These are phyloP conservation scores for Cylloceria caligata DNA, from an alignment of 2,888 invertebrate species.

Conservation along the genomic window DNA sequence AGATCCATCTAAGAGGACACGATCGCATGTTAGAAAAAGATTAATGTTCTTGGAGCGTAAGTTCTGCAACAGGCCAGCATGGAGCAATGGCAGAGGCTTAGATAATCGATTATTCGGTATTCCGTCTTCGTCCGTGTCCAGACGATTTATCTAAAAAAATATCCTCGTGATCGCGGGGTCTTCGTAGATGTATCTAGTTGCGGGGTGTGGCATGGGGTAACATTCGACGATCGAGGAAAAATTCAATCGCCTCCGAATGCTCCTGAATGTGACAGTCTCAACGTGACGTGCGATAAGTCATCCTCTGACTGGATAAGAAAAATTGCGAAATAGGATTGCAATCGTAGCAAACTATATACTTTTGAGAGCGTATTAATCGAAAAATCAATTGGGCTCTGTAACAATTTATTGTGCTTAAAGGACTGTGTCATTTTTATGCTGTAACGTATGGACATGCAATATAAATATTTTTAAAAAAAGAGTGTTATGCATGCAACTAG, in stretches of 20 bases:
- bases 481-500: background rate
- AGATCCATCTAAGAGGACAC: slow-evolving; percentile 23
- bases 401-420: slow-evolving; percentile 8
- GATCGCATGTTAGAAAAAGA: slow-evolving; percentile 55
- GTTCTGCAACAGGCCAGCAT: slow-evolving; percentile 32
- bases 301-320: slow-evolving; percentile 7
- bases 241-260: slow-evolving; percentile 43
- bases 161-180: slow-evolving; percentile 5
- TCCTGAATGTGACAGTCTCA: slow-evolving; percentile 46
- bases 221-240: slow-evolving; percentile 20
- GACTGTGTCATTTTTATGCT: background rate
- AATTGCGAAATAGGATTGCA: slow-evolving; percentile 13
- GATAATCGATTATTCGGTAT: slow-evolving; percentile 62
- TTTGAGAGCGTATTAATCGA: background rate
- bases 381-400: background rate
- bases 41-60: slow-evolving; percentile 56
- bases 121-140: slow-evolving; percentile 60
- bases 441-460: background rate
- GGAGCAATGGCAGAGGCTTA: slow-evolving; percentile 36
- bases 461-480: background rate
- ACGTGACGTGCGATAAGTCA: slow-evolving; percentile 28
- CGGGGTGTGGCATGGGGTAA: background rate
- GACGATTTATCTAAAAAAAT: slow-evolving; percentile 45
- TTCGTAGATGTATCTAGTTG: slow-evolving; percentile 4
- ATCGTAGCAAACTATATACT: background rate